A percentile compares a stretch with the other conserved stretches of the same genome.
phyloP scores from a whole-genome alignment of 2,888 invertebrate genomes.

The Dascillus cervinus region DNA sequence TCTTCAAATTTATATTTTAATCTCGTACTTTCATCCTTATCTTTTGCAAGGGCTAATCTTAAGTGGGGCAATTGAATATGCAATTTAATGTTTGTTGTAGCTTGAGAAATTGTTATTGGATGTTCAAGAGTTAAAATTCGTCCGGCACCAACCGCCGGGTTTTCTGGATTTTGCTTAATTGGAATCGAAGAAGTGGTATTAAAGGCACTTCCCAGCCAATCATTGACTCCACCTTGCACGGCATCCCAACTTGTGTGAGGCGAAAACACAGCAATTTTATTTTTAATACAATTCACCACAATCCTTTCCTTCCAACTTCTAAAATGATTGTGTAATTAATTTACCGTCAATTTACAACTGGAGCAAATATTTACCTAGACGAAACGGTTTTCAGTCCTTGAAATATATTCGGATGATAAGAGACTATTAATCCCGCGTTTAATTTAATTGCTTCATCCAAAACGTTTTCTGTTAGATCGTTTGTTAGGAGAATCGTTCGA shows the following conservation, averaged over 20 bases:
- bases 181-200: slow-evolving; percentile 38
- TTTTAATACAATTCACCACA: slow-evolving; percentile 69
- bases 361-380: slow-evolving; percentile 52
- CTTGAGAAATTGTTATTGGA: slow-evolving; percentile 50
- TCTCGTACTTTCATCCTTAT: slow-evolving; percentile 35
- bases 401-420: slow-evolving; percentile 97
- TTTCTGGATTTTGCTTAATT: slow-evolving; percentile 33
- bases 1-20: slow-evolving; percentile 6
- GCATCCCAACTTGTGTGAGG: slow-evolving; percentile 91
- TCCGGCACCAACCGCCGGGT: slow-evolving; percentile 48
- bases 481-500: slow-evolving; percentile 71
- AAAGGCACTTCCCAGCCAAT: slow-evolving; percentile 80
- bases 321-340: no score
- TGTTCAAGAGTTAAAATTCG: slow-evolving; percentile 47
- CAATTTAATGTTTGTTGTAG: slow-evolving; percentile 59
- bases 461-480: slow-evolving; percentile 86
- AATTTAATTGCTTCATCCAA: slow-evolving; percentile 68
- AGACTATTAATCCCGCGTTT: slow-evolving; percentile 71
- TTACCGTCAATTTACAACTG: neutral
- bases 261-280: slow-evolving; percentile 82
- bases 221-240: slow-evolving; percentile 78
- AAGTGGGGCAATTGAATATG: slow-evolving; percentile 62
- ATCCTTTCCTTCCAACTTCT: slow-evolving; percentile 76
- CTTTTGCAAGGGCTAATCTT: slow-evolving; percentile 60
- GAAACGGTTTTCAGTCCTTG: slow-evolving; percentile 71